Percentiles rank a stretch among this genome's conserved stretches.
Conservation (phyloP, 2,797 vertebrate species). For the Echeneis naucrates region DNA sequence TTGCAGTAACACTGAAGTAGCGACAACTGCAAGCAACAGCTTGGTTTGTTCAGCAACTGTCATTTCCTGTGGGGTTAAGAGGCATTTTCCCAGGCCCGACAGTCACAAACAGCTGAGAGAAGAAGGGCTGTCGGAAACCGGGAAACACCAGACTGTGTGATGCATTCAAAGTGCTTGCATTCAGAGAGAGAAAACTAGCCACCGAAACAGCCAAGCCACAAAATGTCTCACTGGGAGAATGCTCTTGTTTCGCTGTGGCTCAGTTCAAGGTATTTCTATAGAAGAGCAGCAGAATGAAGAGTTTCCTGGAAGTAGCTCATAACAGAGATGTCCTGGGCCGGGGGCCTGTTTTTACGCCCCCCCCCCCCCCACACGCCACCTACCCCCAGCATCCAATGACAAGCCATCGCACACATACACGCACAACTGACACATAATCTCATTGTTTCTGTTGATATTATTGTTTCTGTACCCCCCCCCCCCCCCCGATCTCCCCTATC, state of each 20-base stretch:
- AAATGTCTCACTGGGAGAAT: background rate
- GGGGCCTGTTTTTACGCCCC: too few relatives aligned
- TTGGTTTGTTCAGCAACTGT: conserved; percentile 38
- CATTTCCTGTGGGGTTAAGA: conserved; percentile 74
- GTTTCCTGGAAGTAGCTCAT: background rate
- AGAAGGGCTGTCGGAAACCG: conserved; percentile 50
- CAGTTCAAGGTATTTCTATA: conserved; percentile 3
- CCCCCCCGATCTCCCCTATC: too few relatives aligned
- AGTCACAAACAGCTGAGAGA: conserved; percentile 63
- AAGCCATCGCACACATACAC: too few relatives aligned
- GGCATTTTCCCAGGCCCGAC: conserved; percentile 71
- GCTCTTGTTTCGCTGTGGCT: background rate
- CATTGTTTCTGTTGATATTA: too few relatives aligned
- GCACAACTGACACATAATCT: too few relatives aligned
- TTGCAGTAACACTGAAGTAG: conserved; percentile 7
- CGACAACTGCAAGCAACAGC: conserved; percentile 21
- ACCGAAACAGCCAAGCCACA: background rate
- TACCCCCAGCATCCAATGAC: too few relatives aligned
- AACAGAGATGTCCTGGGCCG: background rate
- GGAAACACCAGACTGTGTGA: conserved; percentile 49
- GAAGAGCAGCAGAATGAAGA: background rate
- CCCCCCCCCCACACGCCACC: too few relatives aligned
- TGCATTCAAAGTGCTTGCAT: conserved; percentile 71
- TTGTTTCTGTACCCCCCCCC: too few relatives aligned
- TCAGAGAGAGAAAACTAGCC: conserved; percentile 23